Base-by-base conservation (phyloP, 2,888 invertebrate species). In the Epinotia demarniana region DNA sequence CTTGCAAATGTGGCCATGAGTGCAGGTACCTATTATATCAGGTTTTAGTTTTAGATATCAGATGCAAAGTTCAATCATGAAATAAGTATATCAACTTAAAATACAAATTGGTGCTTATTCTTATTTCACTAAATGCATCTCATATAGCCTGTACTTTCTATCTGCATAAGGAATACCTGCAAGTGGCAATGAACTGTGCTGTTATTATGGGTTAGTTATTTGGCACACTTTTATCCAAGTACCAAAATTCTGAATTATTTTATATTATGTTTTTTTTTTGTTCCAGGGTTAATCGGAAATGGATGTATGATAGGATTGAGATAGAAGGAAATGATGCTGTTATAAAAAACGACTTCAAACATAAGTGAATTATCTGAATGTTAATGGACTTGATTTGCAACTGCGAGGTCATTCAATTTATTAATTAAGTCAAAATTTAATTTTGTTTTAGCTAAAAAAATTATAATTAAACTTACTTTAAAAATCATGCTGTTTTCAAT, bases 261-360 rank as follows among this genome's bases (percentile, higher is more conserved):
- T 60, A 16, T 27, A 69, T 64, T 64, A 62, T 73, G 53, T 69
- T 72, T 80, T 79, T n/a, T n/a, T 87, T 84, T 89, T 95, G 53
- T 16, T 53, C 84, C 90, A 96, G 97, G 81, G 93, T 94, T 0
- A 96, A 96, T 84, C 94, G 98, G 79, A 97, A 96, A 90, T 97
- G 96, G 95, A 95, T 95, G 84, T 97, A 97, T 87, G 97, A 97
- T 78, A 95, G 95, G 79, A 96, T 97, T 80, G 96, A 97, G 85
- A 95, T 96, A 83, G 97, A 98, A 91, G 98, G 98, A 61, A 96
- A 96, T 87, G 96, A 97, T 86, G 92, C 94, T 82, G 91, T 95
- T 13, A 91, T 95, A 63, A 96, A 94, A 87, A 96, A 96, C 92
- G 87, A 89, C n/a, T 91, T 90, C 86, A 95, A 83, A 81, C 87